Percentiles rank a stretch among this genome's conserved stretches.
phyloP scores from a whole-genome alignment of 2,113 vertebrate species.

The Eulacestoma nigropectus region DNA sequence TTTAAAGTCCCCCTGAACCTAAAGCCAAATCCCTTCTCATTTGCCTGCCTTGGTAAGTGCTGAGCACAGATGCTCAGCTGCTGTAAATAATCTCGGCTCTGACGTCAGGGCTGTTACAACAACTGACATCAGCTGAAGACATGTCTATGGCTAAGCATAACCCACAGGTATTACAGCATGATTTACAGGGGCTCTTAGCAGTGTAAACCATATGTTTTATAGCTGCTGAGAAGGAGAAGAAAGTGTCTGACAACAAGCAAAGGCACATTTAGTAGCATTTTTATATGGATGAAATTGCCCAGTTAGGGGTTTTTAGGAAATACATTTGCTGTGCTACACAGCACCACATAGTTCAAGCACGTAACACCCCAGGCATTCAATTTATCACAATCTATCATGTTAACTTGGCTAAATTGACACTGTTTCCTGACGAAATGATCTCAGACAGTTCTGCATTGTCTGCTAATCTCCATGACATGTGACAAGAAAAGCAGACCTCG shows the following conservation, averaged over 20 bases:
- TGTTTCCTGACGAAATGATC: neutral
- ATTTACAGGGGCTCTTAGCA: neutral
- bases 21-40: neutral
- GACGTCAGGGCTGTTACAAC: neutral
- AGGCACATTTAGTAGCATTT: neutral
- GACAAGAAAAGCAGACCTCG: neutral
- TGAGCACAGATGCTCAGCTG: neutral
- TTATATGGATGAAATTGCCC: neutral
- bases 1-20: neutral
- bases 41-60: neutral
- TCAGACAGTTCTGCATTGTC: neutral
- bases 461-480: neutral
- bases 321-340: neutral
- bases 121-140: conserved; percentile 6
- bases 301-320: conserved; percentile 13
- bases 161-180: neutral
- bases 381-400: conserved; percentile 45
- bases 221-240: neutral
- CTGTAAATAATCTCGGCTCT: conserved; percentile 20
- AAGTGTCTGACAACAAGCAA: neutral
- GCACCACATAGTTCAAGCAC: neutral
- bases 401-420: conserved; percentile 58
- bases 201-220: conserved; percentile 19
- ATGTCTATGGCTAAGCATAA: neutral
- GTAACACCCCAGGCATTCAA: neutral